phyloP scores from a whole-genome alignment of 2,113 vertebrate genomes.

The Leiothrix lutea region DNA sequence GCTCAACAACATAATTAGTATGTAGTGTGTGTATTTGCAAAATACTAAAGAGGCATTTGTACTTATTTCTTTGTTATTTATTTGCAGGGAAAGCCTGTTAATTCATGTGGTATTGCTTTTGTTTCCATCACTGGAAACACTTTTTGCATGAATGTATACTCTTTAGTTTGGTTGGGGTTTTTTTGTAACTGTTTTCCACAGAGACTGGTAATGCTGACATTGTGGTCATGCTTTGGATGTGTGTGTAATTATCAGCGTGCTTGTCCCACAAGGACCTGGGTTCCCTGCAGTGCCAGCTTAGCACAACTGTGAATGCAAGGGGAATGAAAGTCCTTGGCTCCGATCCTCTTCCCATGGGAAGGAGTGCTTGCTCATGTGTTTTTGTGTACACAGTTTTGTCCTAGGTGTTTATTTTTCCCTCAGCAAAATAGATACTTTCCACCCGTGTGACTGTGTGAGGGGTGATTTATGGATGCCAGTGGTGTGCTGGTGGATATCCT shows the following conservation, averaged over 20 bases:
- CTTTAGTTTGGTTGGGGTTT: neutral
- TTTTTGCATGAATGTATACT: neutral
- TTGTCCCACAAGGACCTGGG: neutral
- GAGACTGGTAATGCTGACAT: neutral
- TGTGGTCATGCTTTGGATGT: neutral
- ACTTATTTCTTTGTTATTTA: neutral
- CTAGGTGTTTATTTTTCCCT: neutral
- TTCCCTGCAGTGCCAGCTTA: neutral
- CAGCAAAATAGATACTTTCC: neutral
- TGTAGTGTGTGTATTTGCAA: neutral
- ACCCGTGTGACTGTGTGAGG: fast-evolving
- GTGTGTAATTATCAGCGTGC: neutral
- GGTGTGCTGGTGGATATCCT: neutral
- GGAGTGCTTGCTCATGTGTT: fast-evolving
- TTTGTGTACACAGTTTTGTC: neutral
- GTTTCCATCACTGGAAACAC: neutral
- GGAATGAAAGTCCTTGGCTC: neutral
- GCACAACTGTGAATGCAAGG: neutral
- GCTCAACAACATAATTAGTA: neutral
- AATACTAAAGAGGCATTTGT: neutral
- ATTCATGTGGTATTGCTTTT: constrained; percentile 6
- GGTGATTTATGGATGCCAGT: neutral
- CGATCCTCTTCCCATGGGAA: neutral
- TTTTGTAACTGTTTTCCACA: neutral
- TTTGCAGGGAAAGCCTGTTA: neutral